Conservation (phyloP, 1,140 invertebrate genomes). For the Drosophila fuyamai region DNA sequence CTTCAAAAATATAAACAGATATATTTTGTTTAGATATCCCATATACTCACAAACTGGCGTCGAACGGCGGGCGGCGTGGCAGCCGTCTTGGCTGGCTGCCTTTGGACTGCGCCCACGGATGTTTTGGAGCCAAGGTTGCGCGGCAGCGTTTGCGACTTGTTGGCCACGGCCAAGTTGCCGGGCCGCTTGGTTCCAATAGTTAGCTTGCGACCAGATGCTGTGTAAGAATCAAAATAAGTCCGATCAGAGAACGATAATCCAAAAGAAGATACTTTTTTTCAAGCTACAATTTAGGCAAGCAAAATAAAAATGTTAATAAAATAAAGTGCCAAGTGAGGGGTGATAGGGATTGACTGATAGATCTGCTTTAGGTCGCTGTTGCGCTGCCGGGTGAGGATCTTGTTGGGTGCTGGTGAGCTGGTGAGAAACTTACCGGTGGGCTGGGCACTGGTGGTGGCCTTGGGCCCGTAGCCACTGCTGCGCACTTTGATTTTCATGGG, state of each 20-base stretch:
- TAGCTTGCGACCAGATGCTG: slow-evolving; percentile 89
- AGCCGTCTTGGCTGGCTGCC: slow-evolving; percentile 88
- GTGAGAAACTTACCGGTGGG: slow-evolving; percentile 33
- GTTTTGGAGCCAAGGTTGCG: slow-evolving; percentile 91
- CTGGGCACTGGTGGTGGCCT: slow-evolving; percentile 22
- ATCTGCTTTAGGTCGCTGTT: slow-evolving; percentile 30
- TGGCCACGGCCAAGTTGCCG: slow-evolving; percentile 87
- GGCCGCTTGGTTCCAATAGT: slow-evolving; percentile 89
- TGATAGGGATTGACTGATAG: slow-evolving; percentile 20
- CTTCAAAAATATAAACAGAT: background rate
- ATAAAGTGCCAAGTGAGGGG: slow-evolving; percentile 28
- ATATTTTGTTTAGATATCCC: background rate
- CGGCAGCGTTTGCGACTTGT: slow-evolving; percentile 93
- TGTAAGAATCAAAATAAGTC: background rate
- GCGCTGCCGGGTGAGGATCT: slow-evolving; percentile 42
- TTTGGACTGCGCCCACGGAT: slow-evolving; percentile 84
- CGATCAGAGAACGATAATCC: background rate
- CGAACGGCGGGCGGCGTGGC: slow-evolving; percentile 93
- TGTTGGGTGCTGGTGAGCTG: slow-evolving; percentile 38
- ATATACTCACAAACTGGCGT: slow-evolving; percentile 89
- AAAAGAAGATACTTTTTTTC: background rate
- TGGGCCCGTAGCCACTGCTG: slow-evolving; percentile 68
- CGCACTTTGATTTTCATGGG: slow-evolving; percentile 38
- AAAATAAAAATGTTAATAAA: slow-evolving; percentile 44
- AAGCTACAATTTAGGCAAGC: slow-evolving; percentile 40